Conservation (phyloP, 2,888 invertebrate species). For the Atethmia centrago region DNA sequence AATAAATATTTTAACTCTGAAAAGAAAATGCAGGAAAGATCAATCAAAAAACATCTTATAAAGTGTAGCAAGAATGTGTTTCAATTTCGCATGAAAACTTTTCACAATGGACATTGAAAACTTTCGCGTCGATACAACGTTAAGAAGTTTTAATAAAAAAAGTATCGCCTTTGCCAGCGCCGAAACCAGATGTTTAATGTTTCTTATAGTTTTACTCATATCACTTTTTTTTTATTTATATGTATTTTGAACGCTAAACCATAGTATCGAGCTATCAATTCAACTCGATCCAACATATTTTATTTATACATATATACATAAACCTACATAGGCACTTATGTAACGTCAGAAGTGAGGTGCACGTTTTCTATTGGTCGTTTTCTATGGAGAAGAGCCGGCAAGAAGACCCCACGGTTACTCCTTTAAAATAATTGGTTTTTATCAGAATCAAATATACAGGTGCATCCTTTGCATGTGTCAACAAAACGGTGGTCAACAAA, state of each 20-base stretch:
- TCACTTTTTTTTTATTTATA: not conserved
- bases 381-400: not conserved
- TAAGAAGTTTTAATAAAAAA: conserved; percentile 18
- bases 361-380: not conserved
- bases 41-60: not conserved
- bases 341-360: not conserved
- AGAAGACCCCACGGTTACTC: not conserved
- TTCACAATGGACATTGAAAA: conserved; percentile 16
- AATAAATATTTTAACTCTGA: not conserved
- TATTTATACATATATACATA: too few species aligned
- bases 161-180: not conserved
- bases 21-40: not conserved
- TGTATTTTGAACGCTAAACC: not conserved
- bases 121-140: not conserved
- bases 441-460: not conserved
- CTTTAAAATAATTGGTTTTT: not conserved
- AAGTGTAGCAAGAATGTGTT: not conserved
- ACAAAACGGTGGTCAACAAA: too few species aligned
- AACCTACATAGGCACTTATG: not conserved
- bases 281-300: too few species aligned
- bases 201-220: not conserved
- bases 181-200: not conserved
- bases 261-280: not conserved
- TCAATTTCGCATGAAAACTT: conserved; percentile 9
- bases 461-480: not conserved